Evolutionary conservation across 1,140 invertebrate genomes (phyloP).

Genomic region (Pollicipes pollicipes): DNA sequence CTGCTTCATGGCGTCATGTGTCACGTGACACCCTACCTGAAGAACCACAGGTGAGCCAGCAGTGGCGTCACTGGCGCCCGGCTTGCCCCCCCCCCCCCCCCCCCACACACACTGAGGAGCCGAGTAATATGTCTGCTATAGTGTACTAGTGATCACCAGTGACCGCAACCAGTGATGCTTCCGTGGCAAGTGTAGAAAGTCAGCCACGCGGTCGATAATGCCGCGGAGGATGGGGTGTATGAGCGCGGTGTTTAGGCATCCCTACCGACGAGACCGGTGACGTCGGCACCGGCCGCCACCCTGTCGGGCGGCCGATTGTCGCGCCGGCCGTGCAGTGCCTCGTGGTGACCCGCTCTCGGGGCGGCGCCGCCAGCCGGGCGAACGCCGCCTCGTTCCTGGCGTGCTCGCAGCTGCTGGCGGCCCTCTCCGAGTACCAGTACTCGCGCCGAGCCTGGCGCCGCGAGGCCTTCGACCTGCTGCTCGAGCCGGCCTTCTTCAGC

Average conservation of each 20-base stretch:
- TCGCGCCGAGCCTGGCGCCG: conserved; percentile 83
- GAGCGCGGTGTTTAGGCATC: no score
- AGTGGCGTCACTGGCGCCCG: no score
- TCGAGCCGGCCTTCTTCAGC: conserved; percentile 74
- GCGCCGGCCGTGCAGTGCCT: conserved; percentile 6
- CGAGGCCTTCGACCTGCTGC: conserved; percentile 68
- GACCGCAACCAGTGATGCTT: no score
- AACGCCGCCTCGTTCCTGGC: conserved; percentile 72
- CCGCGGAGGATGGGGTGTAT: no score
- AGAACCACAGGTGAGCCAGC: conserved; percentile 54
- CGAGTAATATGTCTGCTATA: no score
- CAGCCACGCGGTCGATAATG: no score
- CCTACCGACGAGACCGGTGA: no score
- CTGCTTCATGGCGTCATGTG: conserved; percentile 65
- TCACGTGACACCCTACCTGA: conserved; percentile 77
- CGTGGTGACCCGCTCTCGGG: conserved; percentile 11
- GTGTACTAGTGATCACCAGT: no score
- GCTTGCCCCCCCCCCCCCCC: no score
- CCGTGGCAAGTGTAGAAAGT: no score
- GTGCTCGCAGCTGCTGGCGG: conserved; percentile 68
- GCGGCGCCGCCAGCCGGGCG: conserved; percentile 39
- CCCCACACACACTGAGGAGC: no score
- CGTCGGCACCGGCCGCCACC: no score
- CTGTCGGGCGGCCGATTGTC: background rate
- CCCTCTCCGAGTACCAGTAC: conserved; percentile 71